Base-by-base conservation (phyloP, 2,797 vertebrate genomes). In the Poliocrania exsul region DNA sequence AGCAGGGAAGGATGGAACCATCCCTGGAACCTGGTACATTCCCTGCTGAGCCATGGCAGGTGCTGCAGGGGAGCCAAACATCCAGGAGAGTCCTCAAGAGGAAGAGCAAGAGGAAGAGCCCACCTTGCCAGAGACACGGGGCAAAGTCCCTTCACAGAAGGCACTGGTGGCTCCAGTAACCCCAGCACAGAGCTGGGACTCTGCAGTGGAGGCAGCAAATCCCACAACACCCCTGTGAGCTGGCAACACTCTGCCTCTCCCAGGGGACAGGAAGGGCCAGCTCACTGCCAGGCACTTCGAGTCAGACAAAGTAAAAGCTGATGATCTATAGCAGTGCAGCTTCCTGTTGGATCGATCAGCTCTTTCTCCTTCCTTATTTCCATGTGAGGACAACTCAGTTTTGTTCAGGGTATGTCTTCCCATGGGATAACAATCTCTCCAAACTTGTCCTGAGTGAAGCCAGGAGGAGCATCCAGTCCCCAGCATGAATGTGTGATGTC, bases 31-130 rank as follows among this genome's bases (percentile, higher is more conserved):
- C 24, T 12, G 2, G 8, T 13, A 6, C 5, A 0, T 57, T 77
- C 56, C 26, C 78, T 51, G 74, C 62, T 1, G 2, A 53, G 51
- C 49, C 38, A 1, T 2, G 19, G 8, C 1, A 0, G 71, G 33
- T 7, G 14, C 51, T 4, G 5, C 44, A 60, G 42, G 40, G 75
- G 35, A 62, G 17, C 44, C 60, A 20, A 26, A n/a, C 40, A 40
- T 2, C 42, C 80, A 35, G 13, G 31, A 40, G 44, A 44, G 46
- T 14, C 65, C 58, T 54, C 35, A 40, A 31, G 29, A 40, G 19
- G 25, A 67, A 81, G 49, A 81, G 38, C 35, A 37, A 31, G 29
- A 40, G 19, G 25, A 67, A 81, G 49, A 81, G 38, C 12, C 37
- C 61, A 5, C 11, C 18, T 37, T 47, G 23, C 16, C 47, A 37